These are phyloP conservation scores for Phylloscopus whistleri DNA, from an alignment of 2,113 vertebrate species.

Conservation along the genomic window DNA sequence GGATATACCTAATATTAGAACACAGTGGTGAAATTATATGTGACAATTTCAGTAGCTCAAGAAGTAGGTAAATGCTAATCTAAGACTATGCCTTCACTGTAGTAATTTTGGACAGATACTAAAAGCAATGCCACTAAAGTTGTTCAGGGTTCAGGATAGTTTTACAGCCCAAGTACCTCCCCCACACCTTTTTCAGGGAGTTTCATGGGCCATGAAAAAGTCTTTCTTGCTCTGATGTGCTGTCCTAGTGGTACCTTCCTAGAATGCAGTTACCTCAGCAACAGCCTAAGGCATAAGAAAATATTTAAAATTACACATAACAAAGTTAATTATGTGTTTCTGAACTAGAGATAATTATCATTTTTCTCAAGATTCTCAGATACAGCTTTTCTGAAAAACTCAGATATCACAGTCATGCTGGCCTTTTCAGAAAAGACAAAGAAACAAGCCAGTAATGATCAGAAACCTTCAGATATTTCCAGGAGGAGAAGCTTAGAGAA, in stretches of 20 bases:
- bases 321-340: neutral
- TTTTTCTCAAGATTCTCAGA: neutral
- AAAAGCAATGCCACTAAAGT: neutral
- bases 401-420: neutral
- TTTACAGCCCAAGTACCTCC: neutral
- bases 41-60: neutral
- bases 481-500: neutral
- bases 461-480: neutral
- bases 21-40: fast-evolving
- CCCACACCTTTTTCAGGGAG: neutral
- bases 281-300: neutral
- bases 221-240: neutral
- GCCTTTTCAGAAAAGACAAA: neutral
- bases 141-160: neutral
- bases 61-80: neutral
- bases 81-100: neutral
- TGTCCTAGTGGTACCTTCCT: neutral
- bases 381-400: neutral
- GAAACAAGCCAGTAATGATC: neutral
- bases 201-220: neutral
- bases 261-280: neutral
- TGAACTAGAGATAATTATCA: neutral
- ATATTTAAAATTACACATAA: neutral
- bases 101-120: neutral
- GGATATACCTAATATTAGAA: neutral